Percentiles rank a stretch among this genome's conserved stretches.
These are phyloP conservation scores for Phoxinus phoxinus DNA, from an alignment of 2,113 vertebrate species.

Conservation along the genomic window DNA sequence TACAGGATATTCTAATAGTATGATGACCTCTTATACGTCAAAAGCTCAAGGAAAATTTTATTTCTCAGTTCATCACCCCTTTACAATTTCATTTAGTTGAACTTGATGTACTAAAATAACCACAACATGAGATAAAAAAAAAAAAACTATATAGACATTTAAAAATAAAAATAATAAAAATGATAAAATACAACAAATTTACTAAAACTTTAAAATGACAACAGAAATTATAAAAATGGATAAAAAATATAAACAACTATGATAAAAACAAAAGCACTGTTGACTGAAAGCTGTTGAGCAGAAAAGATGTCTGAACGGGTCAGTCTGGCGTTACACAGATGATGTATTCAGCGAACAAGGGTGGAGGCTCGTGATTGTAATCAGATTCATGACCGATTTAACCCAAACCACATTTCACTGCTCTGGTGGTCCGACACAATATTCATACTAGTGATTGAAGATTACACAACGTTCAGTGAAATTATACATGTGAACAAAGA, in stretches of 20 bases:
- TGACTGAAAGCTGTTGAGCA: too few relatives aligned
- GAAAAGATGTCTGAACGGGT: neutral
- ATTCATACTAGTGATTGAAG: neutral
- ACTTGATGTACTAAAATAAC: neutral
- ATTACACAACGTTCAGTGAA: neutral
- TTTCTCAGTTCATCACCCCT: too few relatives aligned
- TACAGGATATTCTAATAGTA: too few relatives aligned
- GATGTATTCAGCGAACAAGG: neutral
- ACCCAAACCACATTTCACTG: slow-evolving; percentile 4
- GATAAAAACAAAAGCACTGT: neutral
- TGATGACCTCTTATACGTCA: too few relatives aligned
- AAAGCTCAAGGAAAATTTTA: too few relatives aligned
- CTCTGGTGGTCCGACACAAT: neutral
- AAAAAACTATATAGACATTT: neutral
- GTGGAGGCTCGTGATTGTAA: neutral
- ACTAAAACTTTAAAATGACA: too few relatives aligned
- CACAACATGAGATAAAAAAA: neutral
- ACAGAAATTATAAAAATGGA: too few relatives aligned
- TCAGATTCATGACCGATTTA: slow-evolving; percentile 19
- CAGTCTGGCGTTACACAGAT: neutral
- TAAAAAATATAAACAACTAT: neutral
- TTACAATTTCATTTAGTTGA: neutral
- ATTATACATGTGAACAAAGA: neutral
- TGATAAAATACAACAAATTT: too few relatives aligned
- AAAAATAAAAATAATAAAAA: neutral